Evolutionary conservation across 1,140 invertebrate species (phyloP), one percentile per base, ranked within the genome.

Genomic region (Bombyx mandarina): DNA sequence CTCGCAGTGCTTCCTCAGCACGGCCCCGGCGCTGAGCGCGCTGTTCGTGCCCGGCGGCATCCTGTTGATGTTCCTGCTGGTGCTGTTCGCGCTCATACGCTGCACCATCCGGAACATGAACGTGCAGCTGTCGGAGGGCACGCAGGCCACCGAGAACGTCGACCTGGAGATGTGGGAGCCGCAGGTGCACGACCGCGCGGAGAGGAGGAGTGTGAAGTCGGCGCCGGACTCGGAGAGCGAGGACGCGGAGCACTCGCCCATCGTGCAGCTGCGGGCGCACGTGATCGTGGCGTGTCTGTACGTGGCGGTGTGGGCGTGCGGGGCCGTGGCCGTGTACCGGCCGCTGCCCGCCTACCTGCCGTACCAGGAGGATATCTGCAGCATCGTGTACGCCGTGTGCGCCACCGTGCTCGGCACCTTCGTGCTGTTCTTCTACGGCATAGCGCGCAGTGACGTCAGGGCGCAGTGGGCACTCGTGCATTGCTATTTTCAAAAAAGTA

Each of bases 371-470:
- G 91, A 93, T 43, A 89, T 94, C 43, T 97, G 96, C 73, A 94
- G 94, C 65, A 90, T 94, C 54, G 68, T 93, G 8, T 97, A 95
- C 71, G 92, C 93, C 0, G 75, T 94, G 7, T 93, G 92, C 42
- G 90, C 92, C 0, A 91, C 91, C 35, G 85, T 92, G 9, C 85
- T 97, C 52, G 95, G 94, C 0, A 87, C 93, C n/a, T 97, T 97
- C 73, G 92, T 96, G 35, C 76, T 97, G 8, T 91, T 96, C 50
- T 97, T 96, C 79, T 96, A 96, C 74, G 95, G 94, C 54, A 90
- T 97, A 45, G 93, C 94, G 0, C 86, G 96, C 26, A 94, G 92
- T 62, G 96, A 97, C 80, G 94, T 96, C 0, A 88, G 95, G 54
- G 89, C 89, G 0, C 92, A 93, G 18, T 96, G 94, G 94, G 77